phyloP scores from a whole-genome alignment of 2,888 invertebrate species.

The Pseudococcus jackbeardsleyi region DNA sequence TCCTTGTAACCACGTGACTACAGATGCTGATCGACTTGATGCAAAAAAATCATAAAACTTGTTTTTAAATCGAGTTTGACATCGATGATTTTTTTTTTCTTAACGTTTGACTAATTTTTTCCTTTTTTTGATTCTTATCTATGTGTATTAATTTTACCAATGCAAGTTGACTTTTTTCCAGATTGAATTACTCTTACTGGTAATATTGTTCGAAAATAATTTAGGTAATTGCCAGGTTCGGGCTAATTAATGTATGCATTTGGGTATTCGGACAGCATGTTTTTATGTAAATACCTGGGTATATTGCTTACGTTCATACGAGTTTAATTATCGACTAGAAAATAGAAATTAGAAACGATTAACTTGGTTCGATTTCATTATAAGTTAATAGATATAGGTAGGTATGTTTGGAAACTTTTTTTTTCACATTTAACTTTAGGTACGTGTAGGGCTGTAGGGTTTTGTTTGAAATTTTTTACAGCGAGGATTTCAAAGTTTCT shows the following conservation, averaged over 20 bases:
- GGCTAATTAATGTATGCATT: neutral
- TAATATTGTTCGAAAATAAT: neutral
- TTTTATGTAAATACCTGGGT: neutral
- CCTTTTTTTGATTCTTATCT: neutral
- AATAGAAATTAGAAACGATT: neutral
- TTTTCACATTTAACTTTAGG: neutral
- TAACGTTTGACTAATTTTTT: neutral
- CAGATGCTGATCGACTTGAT: neutral
- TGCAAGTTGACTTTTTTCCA: neutral
- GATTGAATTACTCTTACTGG: neutral
- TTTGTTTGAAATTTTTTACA: neutral
- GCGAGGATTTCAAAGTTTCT: neutral
- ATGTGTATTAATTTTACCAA: neutral
- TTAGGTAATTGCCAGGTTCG: neutral
- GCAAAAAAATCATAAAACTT: neutral
- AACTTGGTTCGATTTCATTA: neutral
- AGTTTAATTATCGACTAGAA: neutral
- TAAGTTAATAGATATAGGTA: neutral
- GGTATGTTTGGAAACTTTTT: neutral
- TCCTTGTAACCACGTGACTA: neutral
- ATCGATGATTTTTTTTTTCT: neutral
- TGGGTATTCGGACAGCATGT: neutral
- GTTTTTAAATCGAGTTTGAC: neutral
- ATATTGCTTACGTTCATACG: neutral
- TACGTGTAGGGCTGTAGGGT: neutral